Conservation (phyloP, 2,888 invertebrate genomes). For the Drosophila antonietae region DNA sequence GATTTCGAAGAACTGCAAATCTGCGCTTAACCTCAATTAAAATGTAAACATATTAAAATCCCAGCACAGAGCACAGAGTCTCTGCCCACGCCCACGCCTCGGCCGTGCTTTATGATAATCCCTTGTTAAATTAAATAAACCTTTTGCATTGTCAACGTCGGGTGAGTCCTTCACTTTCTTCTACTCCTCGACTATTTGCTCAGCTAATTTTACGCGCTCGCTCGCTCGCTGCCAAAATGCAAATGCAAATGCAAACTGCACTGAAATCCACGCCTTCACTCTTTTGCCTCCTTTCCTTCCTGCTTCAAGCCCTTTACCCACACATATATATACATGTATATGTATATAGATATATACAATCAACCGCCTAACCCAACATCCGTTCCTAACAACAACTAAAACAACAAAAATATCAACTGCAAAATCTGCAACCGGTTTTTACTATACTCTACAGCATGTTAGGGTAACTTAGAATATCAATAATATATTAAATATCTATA, state of each 20-base stretch:
- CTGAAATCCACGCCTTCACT: conserved; percentile 2
- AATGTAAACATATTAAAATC: conserved; percentile 78
- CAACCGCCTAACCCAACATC: conserved; percentile 41
- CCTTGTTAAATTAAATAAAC: conserved; percentile 68
- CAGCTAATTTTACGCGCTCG: conserved; percentile 66
- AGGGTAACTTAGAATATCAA: background rate
- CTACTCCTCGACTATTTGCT: conserved; percentile 48
- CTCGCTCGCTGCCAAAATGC: conserved; percentile 59
- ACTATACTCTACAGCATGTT: conserved; percentile 10
- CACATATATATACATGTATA: background rate
- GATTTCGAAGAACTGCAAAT: conserved; percentile 57
- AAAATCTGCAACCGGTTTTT: conserved; percentile 33
- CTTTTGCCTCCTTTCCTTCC: background rate
- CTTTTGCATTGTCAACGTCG: conserved; percentile 55
- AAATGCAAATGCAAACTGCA: conserved; percentile 60
- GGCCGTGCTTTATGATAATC: conserved; percentile 36
- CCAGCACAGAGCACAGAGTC: conserved; percentile 23
- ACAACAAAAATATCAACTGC: conserved; percentile 42
- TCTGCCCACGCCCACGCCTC: background rate
- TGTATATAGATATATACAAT: conserved; percentile 8
- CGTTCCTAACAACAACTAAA: conserved; percentile 39
- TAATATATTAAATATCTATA: too few relatives aligned
- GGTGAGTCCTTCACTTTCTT: conserved; percentile 32
- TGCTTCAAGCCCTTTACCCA: background rate
- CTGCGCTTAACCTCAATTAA: conserved; percentile 79